Conservation (phyloP, 2,797 vertebrate genomes). For the Vultur gryphus region DNA sequence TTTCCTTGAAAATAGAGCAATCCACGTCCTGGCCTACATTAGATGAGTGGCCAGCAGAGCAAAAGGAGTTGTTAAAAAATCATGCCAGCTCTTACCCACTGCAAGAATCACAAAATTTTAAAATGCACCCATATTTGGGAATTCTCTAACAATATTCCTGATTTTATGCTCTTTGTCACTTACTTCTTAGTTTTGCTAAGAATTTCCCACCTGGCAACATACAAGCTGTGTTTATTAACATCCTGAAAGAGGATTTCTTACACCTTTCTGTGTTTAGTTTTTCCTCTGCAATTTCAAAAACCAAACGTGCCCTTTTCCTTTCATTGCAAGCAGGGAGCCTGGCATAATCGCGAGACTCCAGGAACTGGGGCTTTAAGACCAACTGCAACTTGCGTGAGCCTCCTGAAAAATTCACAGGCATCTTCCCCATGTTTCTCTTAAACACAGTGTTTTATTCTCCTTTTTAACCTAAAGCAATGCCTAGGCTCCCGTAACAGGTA, state of each 20-base stretch:
- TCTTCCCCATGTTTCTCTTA: not conserved
- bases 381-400: not conserved
- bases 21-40: rapidly evolving
- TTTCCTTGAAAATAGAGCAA: not conserved
- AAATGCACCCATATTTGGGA: not conserved
- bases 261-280: not conserved
- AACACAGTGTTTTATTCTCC: not conserved
- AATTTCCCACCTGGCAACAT: not conserved
- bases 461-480: not conserved
- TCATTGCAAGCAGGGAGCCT: not conserved
- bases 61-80: not conserved
- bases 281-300: not conserved
- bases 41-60: not conserved
- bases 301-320: not conserved
- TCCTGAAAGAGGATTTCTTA: not conserved
- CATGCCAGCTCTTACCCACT: not conserved
- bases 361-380: not conserved
- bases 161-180: not conserved
- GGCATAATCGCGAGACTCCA: not conserved
- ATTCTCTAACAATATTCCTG: not conserved
- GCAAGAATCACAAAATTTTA: not conserved
- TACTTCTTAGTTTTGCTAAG: not conserved
- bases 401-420: not conserved
- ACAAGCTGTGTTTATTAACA: not conserved
- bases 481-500: not conserved